Base-by-base conservation (phyloP, 2,113 vertebrate genomes). In the Theristicus caerulescens region DNA sequence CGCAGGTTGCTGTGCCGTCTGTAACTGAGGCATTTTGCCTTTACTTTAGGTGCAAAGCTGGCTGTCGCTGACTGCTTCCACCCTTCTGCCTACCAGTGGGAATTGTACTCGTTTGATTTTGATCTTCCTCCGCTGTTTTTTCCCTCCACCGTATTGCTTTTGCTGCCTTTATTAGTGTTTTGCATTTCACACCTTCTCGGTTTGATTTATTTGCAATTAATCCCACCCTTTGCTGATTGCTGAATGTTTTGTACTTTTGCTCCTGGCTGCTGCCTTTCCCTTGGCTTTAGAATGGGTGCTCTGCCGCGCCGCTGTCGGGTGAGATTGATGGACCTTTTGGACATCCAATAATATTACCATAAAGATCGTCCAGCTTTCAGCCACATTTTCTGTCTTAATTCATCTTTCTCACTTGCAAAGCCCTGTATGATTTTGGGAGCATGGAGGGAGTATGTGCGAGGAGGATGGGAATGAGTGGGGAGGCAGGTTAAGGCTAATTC, bases 401-500 rank as follows among this genome's bases (percentile, higher is more conserved):
- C 29, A 90, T 93, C 92, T 94, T 93, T 81, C 67, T 93, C 44
- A 34, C 26, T 67, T 92, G 49, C 71, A 38, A 72, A 94, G 51
- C n/a, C 65, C 24, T 64, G 38, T 6, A 14, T 72, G 83, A 46
- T 72, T 96, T 83, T 86, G 90, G 88, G 79, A 88, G 66, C 57
- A 6, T 3, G 27, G 26, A 54, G 44, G 26, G 27, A 66, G 20
- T 9, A 2, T 25, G 31, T 73, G 76, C 88, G 71, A 80, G 62
- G 57, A 77, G 67, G 79, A 38, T 62, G 71, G 71, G 25, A 76
- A 52, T 29, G 76, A 82, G 74, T 31, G 21, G 49, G 71, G 92
- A 80, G 82, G 62, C 69, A 38, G 82, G 72, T 93, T 90, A 67
- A 74, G 77, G 83, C 83, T 86, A 61, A 96, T 92, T 93, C 77